A percentile compares a stretch with the other conserved stretches of the same genome.
Evolutionary conservation across 2,888 invertebrate genomes (phyloP).

Genomic region (Drosophila borealis): DNA sequence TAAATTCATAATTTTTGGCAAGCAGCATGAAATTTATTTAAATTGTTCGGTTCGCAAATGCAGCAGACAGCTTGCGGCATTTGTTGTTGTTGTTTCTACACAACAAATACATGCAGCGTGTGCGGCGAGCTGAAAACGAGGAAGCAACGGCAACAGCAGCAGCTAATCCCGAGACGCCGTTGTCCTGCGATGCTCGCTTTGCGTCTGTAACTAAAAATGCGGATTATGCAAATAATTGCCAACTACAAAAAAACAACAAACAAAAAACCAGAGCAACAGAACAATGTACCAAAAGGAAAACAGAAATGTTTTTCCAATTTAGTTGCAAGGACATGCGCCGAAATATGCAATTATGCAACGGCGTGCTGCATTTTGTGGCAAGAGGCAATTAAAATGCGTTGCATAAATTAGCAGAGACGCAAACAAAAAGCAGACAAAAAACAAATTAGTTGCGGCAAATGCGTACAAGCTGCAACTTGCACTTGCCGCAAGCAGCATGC

Average conservation of each 20-base stretch:
- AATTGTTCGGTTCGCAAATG: conserved; percentile 56
- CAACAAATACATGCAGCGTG: conserved; percentile 14
- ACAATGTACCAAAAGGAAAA: conserved; percentile 7
- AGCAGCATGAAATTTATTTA: conserved; percentile 69
- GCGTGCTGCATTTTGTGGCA: conserved; percentile 34
- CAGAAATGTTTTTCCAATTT: conserved; percentile 53
- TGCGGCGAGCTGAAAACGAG: conserved; percentile 28
- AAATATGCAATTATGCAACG: conserved; percentile 49
- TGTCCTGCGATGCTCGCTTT: conserved; percentile 26
- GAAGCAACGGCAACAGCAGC: conserved; percentile 8
- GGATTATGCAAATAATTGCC: conserved; percentile 65
- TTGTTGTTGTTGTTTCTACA: neutral
- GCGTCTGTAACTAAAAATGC: conserved; percentile 48
- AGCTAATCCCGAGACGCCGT: conserved; percentile 54
- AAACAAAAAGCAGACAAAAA: conserved; percentile 9
- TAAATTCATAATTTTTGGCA: conserved; percentile 82
- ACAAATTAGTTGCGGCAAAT: conserved; percentile 20
- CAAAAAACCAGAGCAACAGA: neutral
- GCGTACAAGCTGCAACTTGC: conserved; percentile 33
- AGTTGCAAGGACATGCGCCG: conserved; percentile 51
- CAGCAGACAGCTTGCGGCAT: conserved; percentile 45
- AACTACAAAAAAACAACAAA: conserved; percentile 26
- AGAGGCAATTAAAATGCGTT: conserved; percentile 50
- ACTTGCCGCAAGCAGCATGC: conserved; percentile 10
- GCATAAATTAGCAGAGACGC: conserved; percentile 49